phyloP scores from a whole-genome alignment of 2,797 vertebrate species.

The Intellagama lesueurii region DNA sequence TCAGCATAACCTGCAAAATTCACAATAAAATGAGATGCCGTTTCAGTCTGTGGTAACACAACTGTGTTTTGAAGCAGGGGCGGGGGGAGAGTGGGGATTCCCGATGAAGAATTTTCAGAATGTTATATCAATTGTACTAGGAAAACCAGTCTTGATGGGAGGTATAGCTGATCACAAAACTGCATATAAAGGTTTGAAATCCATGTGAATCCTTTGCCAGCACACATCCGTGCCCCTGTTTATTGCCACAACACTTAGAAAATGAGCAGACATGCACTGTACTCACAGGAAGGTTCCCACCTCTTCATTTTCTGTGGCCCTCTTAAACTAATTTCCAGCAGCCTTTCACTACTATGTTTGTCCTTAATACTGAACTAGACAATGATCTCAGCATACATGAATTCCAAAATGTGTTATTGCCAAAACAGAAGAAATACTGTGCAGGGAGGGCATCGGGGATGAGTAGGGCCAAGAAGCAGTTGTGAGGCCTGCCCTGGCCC shows the following conservation, averaged over 20 bases:
- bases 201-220: background rate
- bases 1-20: constrained; percentile 12
- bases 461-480: too few species aligned
- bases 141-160: background rate
- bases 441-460: background rate
- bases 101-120: background rate
- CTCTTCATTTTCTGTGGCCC: background rate
- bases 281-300: background rate
- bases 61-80: background rate
- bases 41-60: background rate
- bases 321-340: background rate
- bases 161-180: background rate
- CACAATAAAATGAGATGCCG: constrained; percentile 1
- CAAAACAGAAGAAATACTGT: background rate
- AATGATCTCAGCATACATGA: background rate
- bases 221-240: background rate
- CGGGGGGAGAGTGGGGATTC: background rate
- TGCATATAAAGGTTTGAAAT: background rate
- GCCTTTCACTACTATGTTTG: background rate
- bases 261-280: background rate
- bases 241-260: background rate
- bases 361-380: background rate
- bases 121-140: background rate
- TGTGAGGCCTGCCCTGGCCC: background rate
- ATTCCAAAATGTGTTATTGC: background rate